Evolutionary conservation across 2,797 vertebrate species (phyloP).

Genomic region (Galagoides demidoff): DNA sequence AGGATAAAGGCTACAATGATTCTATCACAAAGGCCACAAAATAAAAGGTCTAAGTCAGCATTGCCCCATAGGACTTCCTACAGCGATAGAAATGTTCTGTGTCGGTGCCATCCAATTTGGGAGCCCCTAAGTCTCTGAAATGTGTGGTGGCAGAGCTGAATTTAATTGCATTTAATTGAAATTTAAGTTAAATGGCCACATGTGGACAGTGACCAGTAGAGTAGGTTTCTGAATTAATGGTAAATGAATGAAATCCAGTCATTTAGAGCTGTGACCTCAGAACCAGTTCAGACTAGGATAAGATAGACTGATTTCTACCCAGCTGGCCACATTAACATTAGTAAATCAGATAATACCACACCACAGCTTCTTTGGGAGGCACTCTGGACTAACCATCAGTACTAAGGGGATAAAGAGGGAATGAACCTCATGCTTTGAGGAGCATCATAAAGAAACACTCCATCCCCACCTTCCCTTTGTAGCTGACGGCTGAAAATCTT

Average conservation of each 20-base stretch:
- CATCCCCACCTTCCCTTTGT: neutral
- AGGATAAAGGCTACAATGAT: neutral
- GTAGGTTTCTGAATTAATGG: neutral
- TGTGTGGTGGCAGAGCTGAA: neutral
- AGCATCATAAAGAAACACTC: neutral
- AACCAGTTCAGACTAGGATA: neutral
- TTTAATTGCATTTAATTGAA: conserved; percentile 16
- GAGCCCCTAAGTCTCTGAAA: neutral
- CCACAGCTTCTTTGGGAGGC: neutral
- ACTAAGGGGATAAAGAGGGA: neutral
- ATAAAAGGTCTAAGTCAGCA: neutral
- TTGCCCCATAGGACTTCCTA: neutral
- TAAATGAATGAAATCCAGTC: conserved; percentile 17
- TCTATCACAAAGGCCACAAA: neutral
- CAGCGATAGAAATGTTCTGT: neutral
- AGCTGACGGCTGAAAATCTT: neutral
- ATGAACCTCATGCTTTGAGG: neutral
- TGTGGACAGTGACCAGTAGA: neutral
- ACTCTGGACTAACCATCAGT: neutral
- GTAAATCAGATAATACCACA: neutral
- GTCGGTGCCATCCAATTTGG: neutral
- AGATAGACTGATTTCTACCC: neutral
- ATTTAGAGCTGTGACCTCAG: neutral
- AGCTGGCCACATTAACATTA: neutral
- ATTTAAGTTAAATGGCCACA: neutral